Conservation (phyloP, 2,888 invertebrate genomes). For the Scelioninae gen. 1 region DNA sequence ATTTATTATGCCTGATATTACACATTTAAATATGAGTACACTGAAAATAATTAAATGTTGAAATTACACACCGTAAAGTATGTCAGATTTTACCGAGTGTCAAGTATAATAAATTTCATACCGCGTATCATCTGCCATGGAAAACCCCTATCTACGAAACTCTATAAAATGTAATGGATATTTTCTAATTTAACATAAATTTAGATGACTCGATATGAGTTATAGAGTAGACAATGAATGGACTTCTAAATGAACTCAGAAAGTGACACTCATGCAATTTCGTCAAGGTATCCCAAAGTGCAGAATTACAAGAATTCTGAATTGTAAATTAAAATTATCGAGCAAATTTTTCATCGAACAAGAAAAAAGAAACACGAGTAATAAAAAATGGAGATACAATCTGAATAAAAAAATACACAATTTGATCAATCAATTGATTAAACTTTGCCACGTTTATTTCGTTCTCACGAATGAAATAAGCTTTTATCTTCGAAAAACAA, state of each 20-base stretch:
- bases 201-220: slow-evolving; percentile 67
- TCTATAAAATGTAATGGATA: slow-evolving; percentile 63
- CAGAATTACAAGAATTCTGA: slow-evolving; percentile 43
- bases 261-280: slow-evolving; percentile 58
- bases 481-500: too few species aligned
- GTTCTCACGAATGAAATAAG: too few species aligned
- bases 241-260: slow-evolving; percentile 62
- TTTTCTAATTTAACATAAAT: slow-evolving; percentile 66
- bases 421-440: too few species aligned
- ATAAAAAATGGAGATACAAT: too few species aligned
- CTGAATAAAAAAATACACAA: too few species aligned
- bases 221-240: slow-evolving; percentile 62
- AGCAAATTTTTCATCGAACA: slow-evolving; percentile 1
- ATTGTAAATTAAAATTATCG: slow-evolving; percentile 52
- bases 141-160: slow-evolving; percentile 35
- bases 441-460: too few species aligned
- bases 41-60: slow-evolving; percentile 66
- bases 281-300: slow-evolving; percentile 20
- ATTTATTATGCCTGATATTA: slow-evolving; percentile 51
- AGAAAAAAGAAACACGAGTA: neutral
- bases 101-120: slow-evolving; percentile 61
- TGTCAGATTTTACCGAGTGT: slow-evolving; percentile 60
- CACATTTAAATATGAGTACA: slow-evolving; percentile 60
- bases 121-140: slow-evolving; percentile 57
- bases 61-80: slow-evolving; percentile 64